Percentiles rank a stretch among this genome's conserved stretches.
These are phyloP conservation scores for Zootoca vivipara DNA, from an alignment of 2,113 vertebrate species.

Conservation along the genomic window DNA sequence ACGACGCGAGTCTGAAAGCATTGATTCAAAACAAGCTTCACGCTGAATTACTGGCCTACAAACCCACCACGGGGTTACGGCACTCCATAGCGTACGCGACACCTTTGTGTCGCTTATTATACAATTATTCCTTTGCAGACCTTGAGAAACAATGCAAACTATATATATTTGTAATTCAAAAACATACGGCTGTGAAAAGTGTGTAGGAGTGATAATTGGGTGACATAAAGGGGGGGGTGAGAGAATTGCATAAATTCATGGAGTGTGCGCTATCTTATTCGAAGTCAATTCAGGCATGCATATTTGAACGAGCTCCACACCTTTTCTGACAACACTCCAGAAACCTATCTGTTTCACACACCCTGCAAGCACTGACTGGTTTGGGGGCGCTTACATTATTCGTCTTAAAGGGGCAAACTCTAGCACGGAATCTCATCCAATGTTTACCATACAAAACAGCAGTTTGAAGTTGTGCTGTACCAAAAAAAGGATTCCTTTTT, in stretches of 20 bases:
- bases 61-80: conserved; percentile 19
- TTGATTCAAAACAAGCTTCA: conserved; percentile 46
- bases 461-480: too few species aligned
- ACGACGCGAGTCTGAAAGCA: conserved; percentile 26
- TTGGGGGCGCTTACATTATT: conserved; percentile 8
- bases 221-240: conserved; percentile 43
- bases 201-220: conserved; percentile 60
- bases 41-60: conserved; percentile 20
- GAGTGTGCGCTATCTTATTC: conserved; percentile 7
- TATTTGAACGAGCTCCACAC: background rate
- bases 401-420: background rate
- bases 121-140: conserved; percentile 45
- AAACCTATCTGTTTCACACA: background rate
- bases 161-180: conserved; percentile 58
- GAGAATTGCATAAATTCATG: conserved; percentile 33
- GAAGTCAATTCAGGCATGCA: conserved; percentile 32
- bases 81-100: conserved; percentile 15
- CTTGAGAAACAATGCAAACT: conserved; percentile 60
- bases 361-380: background rate
- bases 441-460: background rate
- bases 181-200: conserved; percentile 56
- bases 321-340: conserved; percentile 5
- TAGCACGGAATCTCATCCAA: background rate
- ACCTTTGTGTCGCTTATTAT: conserved; percentile 28
- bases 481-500: too few species aligned